Conservation (phyloP, 2,113 vertebrate species). For the Tragelaphus strepsiceros region DNA sequence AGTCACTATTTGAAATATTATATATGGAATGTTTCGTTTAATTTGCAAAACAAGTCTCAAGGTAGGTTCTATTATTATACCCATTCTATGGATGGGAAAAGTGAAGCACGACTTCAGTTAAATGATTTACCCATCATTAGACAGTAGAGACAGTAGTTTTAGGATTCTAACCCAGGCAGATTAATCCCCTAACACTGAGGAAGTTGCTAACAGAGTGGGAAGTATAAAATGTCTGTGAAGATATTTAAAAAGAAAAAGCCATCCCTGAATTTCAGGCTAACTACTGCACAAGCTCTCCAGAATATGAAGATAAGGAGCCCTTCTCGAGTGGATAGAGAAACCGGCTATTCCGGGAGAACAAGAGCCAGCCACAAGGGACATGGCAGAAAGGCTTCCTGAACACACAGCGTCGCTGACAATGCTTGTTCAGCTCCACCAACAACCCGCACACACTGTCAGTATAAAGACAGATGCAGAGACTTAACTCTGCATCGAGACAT, state of each 20-base stretch:
- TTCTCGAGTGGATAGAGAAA: neutral
- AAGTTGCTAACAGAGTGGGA: neutral
- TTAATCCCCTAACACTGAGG: neutral
- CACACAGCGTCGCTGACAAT: neutral
- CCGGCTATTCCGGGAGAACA: neutral
- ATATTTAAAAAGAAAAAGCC: neutral
- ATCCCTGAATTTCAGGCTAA: neutral
- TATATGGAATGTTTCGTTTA: neutral
- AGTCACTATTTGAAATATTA: neutral
- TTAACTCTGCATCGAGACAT: neutral
- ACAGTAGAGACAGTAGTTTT: neutral
- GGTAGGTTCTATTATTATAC: neutral
- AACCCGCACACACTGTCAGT: neutral
- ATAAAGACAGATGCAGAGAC: neutral
- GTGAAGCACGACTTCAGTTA: neutral
- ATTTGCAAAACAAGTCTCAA: neutral
- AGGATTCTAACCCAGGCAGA: neutral
- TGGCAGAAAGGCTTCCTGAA: rapidly evolving
- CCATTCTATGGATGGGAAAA: neutral
- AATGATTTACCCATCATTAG: neutral
- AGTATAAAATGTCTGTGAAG: neutral
- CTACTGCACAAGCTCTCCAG: neutral
- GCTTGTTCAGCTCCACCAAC: neutral
- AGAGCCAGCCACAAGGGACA: neutral
- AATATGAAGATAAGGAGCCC: neutral